A percentile compares a stretch with the other conserved stretches of the same genome.
Evolutionary conservation across 2,113 vertebrate species (phyloP).

Genomic region (Pelobates fuscus): DNA sequence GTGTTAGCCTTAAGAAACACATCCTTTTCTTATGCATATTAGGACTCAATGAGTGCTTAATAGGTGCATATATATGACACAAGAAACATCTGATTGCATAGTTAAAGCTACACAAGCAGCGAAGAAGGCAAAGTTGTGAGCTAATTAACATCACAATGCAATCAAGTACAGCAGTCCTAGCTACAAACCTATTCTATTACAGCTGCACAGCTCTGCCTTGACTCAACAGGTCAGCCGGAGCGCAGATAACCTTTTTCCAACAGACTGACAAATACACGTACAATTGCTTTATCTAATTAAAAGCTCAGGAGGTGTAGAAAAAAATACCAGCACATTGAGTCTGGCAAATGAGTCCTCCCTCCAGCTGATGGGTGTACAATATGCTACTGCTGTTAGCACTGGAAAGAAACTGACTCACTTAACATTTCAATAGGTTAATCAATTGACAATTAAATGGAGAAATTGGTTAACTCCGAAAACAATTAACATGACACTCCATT

Average conservation of each 20-base stretch:
- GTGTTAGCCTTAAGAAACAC: constrained; percentile 69
- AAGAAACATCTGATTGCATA: constrained; percentile 69
- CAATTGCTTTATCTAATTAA: constrained; percentile 81
- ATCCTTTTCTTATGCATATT: constrained; percentile 70
- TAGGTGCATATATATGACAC: constrained; percentile 70
- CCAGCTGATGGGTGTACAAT: constrained; percentile 69
- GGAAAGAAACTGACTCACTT: constrained; percentile 86
- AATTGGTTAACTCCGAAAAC: constrained; percentile 82
- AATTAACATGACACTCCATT: constrained; percentile 86
- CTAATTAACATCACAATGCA: constrained; percentile 82
- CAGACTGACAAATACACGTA: constrained; percentile 72
- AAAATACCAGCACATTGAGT: constrained; percentile 74
- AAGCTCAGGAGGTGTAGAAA: constrained; percentile 70
- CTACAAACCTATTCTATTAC: constrained; percentile 75
- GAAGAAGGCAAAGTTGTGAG: constrained; percentile 67
- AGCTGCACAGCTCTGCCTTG: constrained; percentile 67
- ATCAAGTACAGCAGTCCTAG: constrained; percentile 72
- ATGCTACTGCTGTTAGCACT: constrained; percentile 74
- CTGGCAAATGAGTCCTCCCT: constrained; percentile 65
- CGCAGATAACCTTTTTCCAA: constrained; percentile 77
- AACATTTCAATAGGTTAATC: constrained; percentile 90
- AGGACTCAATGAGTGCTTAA: constrained; percentile 67
- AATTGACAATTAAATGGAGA: constrained; percentile 86
- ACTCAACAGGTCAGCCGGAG: constrained; percentile 72
- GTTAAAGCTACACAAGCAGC: constrained; percentile 64